Evolutionary conservation across 2,888 invertebrate genomes (phyloP).

Genomic region (Habroteleia sp.): DNA sequence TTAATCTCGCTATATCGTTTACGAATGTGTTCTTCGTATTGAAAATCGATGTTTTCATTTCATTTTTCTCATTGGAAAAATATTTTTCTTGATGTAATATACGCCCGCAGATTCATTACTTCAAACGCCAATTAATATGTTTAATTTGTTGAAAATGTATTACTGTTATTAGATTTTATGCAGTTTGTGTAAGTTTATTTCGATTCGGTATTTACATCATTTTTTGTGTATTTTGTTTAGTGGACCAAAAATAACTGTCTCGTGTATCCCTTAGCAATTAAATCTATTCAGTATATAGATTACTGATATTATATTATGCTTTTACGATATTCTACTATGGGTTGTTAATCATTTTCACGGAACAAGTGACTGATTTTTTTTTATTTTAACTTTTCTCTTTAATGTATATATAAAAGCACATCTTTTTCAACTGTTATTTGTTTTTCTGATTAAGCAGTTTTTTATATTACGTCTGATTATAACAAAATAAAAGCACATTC

Average conservation of each 20-base stretch:
- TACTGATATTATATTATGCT: conserved; percentile 3
- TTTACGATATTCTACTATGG: not conserved
- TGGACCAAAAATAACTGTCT: too few species aligned
- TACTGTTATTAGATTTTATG: conserved; percentile 18
- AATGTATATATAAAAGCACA: conserved; percentile 11
- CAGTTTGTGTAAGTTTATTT: too few species aligned
- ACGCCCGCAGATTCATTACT: conserved; percentile 12
- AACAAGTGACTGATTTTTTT: not conserved
- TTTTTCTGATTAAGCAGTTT: conserved; percentile 16
- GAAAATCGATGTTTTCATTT: conserved; percentile 16
- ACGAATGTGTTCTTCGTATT: not conserved
- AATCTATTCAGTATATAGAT: too few species aligned
- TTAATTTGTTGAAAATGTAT: conserved; percentile 6
- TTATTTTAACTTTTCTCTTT: not conserved
- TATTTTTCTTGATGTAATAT: conserved; percentile 15
- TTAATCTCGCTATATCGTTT: conserved; percentile 1
- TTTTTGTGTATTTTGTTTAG: too few species aligned
- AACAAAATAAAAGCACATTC: too few species aligned
- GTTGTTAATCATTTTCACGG: conserved; percentile 1
- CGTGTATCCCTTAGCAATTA: too few species aligned
- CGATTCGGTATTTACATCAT: too few species aligned
- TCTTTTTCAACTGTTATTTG: conserved; percentile 20
- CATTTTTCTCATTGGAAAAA: conserved; percentile 21
- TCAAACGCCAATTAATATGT: conserved; percentile 14
- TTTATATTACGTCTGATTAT: conserved; percentile 15